Base-by-base conservation (phyloP, 2,888 invertebrate genomes). In the Liopterus haemorrhoidalis region DNA sequence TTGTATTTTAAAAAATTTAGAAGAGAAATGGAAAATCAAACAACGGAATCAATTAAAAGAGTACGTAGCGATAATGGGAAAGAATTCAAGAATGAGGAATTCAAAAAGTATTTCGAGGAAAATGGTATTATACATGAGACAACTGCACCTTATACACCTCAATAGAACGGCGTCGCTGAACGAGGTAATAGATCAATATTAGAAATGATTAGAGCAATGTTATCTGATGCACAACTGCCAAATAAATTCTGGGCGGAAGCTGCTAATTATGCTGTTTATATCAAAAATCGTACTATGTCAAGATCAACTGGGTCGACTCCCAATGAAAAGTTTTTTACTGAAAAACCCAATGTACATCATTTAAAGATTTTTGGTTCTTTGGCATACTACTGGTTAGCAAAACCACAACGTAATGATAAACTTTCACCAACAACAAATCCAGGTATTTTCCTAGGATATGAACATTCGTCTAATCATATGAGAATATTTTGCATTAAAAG, bases 161-260 rank as follows among this genome's bases (percentile, higher is more conserved):
- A 35, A 35, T 21, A 35, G 8, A 35, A 35, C 12, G 35, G 35
- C 8, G 15, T 35, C 16, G 35, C 20, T 1, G 21, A 35, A 21
- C 4, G 35, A 35, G 11, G 11, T 9, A 35, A 35, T 15, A 1
- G 35, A 21, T n/a, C 35, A 2, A 35, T 35, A 5, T 22, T 35
- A 6, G 35, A 35, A 35, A 35, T 35, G 21, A 12, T 15, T 6
- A 21, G 35, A 21, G 11, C 11, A 21, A 35, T 35, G 35, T 5
- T 35, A 11, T 21, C 12, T 2, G 35, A 35, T 2, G 12, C 21
- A 35, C 2, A 35, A 21, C 21, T 35, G 22, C 21, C 35, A 2
- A 35, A 35, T 21, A 5, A n/a, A 11, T 35, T 35, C 14, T 35
- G 35, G 35, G 35, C 35, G 2, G 20, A 35, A 35, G 35, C 35